A percentile compares a stretch with the other conserved stretches of the same genome.
Conservation (phyloP, 2,797 vertebrate species). For the Erpetoichthys calabaricus region DNA sequence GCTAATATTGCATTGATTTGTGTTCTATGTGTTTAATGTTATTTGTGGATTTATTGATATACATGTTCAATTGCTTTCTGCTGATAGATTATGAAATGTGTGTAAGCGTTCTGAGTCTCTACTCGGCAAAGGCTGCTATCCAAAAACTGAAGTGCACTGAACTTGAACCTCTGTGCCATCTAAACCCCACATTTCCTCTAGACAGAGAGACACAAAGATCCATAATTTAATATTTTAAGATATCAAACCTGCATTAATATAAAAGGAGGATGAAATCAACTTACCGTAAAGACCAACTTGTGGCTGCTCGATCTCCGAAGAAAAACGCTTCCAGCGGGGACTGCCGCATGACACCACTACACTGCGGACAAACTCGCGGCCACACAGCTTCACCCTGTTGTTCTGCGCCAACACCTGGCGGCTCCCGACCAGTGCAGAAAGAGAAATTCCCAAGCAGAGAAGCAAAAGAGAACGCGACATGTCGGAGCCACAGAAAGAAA, state of each 20-base stretch:
- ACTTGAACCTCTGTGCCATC: too few relatives aligned
- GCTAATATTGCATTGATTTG: too few relatives aligned
- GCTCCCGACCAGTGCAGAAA: slow-evolving; percentile 23
- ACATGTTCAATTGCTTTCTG: too few relatives aligned
- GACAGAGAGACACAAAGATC: too few relatives aligned
- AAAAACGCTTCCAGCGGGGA: slow-evolving; percentile 31
- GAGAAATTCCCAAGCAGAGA: slow-evolving; percentile 23
- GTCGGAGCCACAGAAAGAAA: slow-evolving; percentile 1
- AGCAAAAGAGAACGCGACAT: slow-evolving; percentile 21
- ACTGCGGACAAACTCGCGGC: slow-evolving; percentile 47
- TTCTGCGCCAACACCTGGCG: slow-evolving; percentile 29
- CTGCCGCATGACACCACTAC: slow-evolving; percentile 43
- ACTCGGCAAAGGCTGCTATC: too few relatives aligned
- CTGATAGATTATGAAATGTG: too few relatives aligned
- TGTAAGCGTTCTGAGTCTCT: not conserved
- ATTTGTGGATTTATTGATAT: too few relatives aligned
- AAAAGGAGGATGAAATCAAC: slow-evolving; percentile 3
- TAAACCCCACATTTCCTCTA: too few relatives aligned
- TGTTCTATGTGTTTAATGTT: too few relatives aligned
- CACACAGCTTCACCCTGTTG: slow-evolving; percentile 41
- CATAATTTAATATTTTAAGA: too few relatives aligned
- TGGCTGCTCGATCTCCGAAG: slow-evolving; percentile 10
- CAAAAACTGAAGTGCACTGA: too few relatives aligned
- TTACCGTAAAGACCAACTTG: slow-evolving; percentile 20
- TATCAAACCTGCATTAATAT: too few relatives aligned